Evolutionary conservation across 2,888 invertebrate genomes (phyloP), one percentile per base, ranked within the genome.

Genomic region (Tenthredo amoena): DNA sequence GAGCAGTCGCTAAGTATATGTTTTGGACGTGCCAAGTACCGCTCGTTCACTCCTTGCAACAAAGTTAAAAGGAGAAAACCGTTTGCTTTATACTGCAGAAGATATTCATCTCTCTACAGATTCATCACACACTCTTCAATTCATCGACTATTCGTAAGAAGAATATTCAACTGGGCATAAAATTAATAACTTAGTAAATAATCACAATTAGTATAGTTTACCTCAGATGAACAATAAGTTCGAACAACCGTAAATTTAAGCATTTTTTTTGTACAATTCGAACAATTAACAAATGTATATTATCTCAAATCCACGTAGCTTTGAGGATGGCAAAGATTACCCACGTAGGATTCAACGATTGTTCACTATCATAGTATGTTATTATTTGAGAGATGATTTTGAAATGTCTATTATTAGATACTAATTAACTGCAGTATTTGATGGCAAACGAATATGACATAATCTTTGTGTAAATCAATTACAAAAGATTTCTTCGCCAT

Each of bases 1-100:
- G 86, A 87, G 88, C 87, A 87, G 87, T 86, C 84, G 76, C 87
- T 87, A 86, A 86, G 87, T 86, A 86, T 87, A 68, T 34, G 87
- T 86, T 68, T 86, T 86, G 85, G 86, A 87, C 86, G 87, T 87
- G 87, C 87, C 85, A 85, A 87, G 87, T 87, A 87, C 86, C 86
- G 86, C 87, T 74, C 84, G 85, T 86, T 84, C 85, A 74, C 79
- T 86, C 87, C 21, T 15, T n/a, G 71, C 31, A 26, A 68, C 7
- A 83, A 68, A 65, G 2, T 87, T 87, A 87, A 88, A 87, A 87
- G 87, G 86, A 87, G 87, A 86, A 47, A 86, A 74, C 85, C 84
- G 79, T 68, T 83, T 6, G 15, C n/a, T 21, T 21, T 18, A 68
- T 21, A 50, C 62, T 37, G 58, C 62, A 40, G 62, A 26, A 58